phyloP scores from a whole-genome alignment of 1,140 invertebrate species.

The Cyclina sinensis region DNA sequence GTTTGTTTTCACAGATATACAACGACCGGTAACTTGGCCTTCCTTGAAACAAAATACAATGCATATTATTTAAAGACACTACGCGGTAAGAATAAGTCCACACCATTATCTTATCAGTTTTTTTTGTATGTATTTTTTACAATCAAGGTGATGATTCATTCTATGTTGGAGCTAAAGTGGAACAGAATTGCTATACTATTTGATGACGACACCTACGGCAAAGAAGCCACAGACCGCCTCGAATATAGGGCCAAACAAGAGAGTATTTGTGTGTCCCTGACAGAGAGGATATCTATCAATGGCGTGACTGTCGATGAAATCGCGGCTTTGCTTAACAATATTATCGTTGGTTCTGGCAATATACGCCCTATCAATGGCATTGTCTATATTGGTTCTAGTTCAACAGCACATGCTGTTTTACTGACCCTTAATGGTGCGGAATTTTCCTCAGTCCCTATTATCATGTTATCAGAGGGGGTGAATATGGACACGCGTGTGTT shows the following conservation, averaged over 20 bases:
- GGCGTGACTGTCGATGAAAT: not conserved
- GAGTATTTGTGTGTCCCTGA: slow-evolving; percentile 46
- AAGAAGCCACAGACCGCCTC: not conserved
- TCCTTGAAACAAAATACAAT: too few relatives aligned
- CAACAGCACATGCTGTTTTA: slow-evolving; percentile 13
- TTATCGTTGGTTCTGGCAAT: not conserved
- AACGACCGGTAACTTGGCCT: too few relatives aligned
- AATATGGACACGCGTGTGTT: slow-evolving; percentile 32
- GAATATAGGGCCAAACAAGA: not conserved
- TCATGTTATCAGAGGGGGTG: slow-evolving; percentile 56
- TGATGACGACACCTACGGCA: slow-evolving; percentile 59
- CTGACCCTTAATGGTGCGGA: not conserved
- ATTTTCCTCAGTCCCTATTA: not conserved
- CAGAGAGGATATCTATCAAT: not conserved
- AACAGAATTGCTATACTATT: slow-evolving; percentile 69
- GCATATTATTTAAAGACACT: too few relatives aligned
- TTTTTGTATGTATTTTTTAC: not conserved
- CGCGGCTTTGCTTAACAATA: not conserved
- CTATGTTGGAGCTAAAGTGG: slow-evolving; percentile 63
- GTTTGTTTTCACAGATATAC: too few relatives aligned
- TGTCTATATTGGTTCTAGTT: slow-evolving; percentile 31
- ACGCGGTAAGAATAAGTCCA: too few relatives aligned
- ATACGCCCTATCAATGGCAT: slow-evolving; percentile 24
- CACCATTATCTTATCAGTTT: too few relatives aligned
- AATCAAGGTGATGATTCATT: slow-evolving; percentile 58